Percentiles rank a stretch among this genome's conserved stretches.
Evolutionary conservation across 2,113 vertebrate species (phyloP).

Genomic region (Oncorhynchus tshawytscha): DNA sequence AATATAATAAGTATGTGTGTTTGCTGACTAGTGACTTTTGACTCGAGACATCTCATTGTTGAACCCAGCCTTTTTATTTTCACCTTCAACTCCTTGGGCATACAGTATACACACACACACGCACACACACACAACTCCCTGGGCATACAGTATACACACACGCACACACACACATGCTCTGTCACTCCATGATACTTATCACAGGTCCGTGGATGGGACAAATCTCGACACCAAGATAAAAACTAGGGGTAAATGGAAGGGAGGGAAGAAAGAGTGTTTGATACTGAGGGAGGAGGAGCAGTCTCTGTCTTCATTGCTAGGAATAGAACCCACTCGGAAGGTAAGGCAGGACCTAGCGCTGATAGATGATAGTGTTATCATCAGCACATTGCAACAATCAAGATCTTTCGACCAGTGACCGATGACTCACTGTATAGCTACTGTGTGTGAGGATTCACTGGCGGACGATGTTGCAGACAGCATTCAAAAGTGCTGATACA

Average conservation of each 20-base stretch:
- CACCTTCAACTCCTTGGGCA: neutral
- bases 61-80: constrained; percentile 20
- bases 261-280: neutral
- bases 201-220: constrained; percentile 3
- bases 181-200: neutral
- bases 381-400: neutral
- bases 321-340: neutral
- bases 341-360: neutral
- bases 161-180: neutral
- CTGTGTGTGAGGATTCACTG: neutral
- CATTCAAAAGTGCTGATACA: neutral
- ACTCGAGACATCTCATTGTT: constrained; percentile 30
- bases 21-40: constrained; percentile 14
- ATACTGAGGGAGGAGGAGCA: neutral
- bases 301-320: neutral
- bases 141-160: neutral
- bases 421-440: neutral
- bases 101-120: neutral
- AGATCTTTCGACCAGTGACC: neutral
- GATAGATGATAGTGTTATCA: neutral
- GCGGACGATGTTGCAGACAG: neutral
- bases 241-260: neutral
- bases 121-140: too few relatives aligned
- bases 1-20: neutral
- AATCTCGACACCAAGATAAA: neutral